phyloP scores from a whole-genome alignment of 1,140 invertebrate genomes.

The Pseudobourletiella spinata region DNA sequence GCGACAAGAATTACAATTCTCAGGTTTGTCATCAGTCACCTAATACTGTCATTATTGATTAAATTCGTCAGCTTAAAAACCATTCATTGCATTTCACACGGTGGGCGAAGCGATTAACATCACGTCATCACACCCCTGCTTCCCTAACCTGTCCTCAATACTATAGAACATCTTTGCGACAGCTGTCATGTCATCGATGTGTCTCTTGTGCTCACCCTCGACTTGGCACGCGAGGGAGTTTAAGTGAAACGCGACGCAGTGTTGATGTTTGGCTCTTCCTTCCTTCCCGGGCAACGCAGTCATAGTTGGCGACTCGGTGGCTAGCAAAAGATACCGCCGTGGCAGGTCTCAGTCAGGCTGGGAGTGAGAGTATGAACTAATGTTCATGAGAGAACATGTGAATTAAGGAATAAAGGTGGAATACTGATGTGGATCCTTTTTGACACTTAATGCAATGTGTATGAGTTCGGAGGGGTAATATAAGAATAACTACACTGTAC shows the following conservation, averaged over 20 bases:
- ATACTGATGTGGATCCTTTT: too few species aligned
- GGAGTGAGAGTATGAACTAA: too few species aligned
- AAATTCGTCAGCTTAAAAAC: not conserved
- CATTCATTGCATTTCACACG: constrained; percentile 74
- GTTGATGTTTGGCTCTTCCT: constrained; percentile 87
- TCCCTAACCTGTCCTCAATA: constrained; percentile 63
- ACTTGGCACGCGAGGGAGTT: constrained; percentile 95
- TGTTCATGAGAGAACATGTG: too few species aligned
- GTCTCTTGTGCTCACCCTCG: constrained; percentile 79
- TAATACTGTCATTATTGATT: constrained; percentile 38
- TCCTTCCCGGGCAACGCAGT: too few species aligned
- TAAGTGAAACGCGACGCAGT: constrained; percentile 80
- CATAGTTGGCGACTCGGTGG: too few species aligned
- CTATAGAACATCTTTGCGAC: constrained; percentile 82
- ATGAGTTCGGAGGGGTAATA: too few species aligned
- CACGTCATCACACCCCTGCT: constrained; percentile 78
- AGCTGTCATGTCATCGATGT: constrained; percentile 80
- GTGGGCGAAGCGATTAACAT: constrained; percentile 96
- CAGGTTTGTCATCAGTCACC: constrained; percentile 90
- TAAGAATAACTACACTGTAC: too few species aligned
- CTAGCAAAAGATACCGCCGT: too few species aligned
- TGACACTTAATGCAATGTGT: too few species aligned
- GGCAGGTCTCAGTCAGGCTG: too few species aligned
- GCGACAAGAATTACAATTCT: constrained; percentile 86
- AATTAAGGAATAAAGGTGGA: too few species aligned